Evolutionary conservation across 2,797 vertebrate species (phyloP).

Genomic region (Chloroceryle inda): DNA sequence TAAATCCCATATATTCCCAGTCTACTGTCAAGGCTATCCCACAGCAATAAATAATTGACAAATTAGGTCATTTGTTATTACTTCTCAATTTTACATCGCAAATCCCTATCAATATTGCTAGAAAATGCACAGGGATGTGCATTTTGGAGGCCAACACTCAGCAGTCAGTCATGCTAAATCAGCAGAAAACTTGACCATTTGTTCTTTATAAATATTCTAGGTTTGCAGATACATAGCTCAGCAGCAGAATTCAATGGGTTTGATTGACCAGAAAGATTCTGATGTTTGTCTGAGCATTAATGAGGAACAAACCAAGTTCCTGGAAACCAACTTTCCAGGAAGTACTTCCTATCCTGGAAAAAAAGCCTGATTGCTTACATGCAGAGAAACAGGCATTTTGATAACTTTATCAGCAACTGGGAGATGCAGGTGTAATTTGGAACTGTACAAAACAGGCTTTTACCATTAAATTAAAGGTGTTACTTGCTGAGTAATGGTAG

Average conservation of each 20-base stretch:
- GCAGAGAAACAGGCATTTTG: background rate
- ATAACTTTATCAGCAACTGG: background rate
- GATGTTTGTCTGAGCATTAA: background rate
- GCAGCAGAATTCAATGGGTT: background rate
- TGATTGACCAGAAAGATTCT: background rate
- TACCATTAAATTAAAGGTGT: background rate
- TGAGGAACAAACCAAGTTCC: background rate
- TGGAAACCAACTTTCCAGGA: background rate
- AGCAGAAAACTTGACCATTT: background rate
- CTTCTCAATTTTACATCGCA: conserved; percentile 25
- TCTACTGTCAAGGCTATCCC: conserved; percentile 17
- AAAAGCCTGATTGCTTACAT: background rate
- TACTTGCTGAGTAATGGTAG: too few species aligned
- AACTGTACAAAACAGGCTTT: background rate
- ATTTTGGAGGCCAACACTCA: background rate
- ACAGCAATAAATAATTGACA: conserved; percentile 12
- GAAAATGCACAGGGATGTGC: background rate
- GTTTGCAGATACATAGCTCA: background rate
- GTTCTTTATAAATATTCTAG: background rate
- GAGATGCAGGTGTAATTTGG: background rate
- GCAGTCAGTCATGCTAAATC: background rate
- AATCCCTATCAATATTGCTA: background rate
- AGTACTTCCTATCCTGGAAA: background rate
- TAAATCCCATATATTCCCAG: conserved; percentile 3
- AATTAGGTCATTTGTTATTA: background rate